Evolutionary conservation across 2,113 vertebrate species (phyloP).

Genomic region (Plotosus lineatus): DNA sequence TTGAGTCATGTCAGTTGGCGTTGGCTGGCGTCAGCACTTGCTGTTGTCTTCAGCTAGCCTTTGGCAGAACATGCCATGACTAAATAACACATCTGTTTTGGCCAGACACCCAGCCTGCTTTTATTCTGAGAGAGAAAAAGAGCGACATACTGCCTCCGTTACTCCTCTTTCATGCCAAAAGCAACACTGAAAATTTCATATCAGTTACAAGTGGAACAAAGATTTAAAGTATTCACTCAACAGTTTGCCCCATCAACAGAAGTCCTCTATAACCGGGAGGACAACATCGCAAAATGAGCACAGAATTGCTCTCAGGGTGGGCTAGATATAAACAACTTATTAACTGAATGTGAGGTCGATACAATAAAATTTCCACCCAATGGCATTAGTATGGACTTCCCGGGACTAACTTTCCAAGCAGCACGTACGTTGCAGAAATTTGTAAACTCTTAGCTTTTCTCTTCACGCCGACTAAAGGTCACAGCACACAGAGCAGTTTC

Average conservation of each 20-base stretch:
- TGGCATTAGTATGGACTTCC: too few species aligned
- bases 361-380: too few species aligned
- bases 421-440: too few species aligned
- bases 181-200: background rate
- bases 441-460: too few species aligned
- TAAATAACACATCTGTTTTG: slow-evolving; percentile 32
- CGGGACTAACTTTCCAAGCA: too few species aligned
- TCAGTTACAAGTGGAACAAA: background rate
- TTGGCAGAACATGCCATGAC: slow-evolving; percentile 30
- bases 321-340: too few species aligned
- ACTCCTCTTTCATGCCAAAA: background rate
- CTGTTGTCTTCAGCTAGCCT: background rate
- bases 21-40: slow-evolving; percentile 1
- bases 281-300: background rate
- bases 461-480: too few species aligned
- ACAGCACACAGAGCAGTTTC: too few species aligned
- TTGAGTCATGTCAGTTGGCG: slow-evolving; percentile 7
- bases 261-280: background rate
- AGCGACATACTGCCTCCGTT: background rate
- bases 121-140: background rate
- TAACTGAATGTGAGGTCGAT: too few species aligned
- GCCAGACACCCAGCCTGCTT: slow-evolving; percentile 27
- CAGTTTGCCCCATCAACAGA: background rate
- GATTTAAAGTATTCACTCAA: background rate
- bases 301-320: background rate